phyloP scores from a whole-genome alignment of 2,797 vertebrate genomes.

The Leucoraja ocellata region DNA sequence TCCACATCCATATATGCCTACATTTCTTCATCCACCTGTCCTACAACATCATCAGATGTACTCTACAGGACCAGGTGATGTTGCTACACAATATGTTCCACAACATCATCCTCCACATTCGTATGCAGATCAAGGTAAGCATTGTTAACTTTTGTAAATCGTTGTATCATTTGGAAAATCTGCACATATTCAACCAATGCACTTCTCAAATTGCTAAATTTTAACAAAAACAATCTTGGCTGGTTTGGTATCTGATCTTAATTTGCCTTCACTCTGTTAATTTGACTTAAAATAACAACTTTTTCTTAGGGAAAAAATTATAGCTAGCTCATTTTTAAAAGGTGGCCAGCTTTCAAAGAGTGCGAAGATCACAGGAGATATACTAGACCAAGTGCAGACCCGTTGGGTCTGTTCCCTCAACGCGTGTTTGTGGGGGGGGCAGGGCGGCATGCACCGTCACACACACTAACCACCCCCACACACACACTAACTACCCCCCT shows the following conservation, averaged over 20 bases:
- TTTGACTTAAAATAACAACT: background rate
- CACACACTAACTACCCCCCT: too few relatives aligned
- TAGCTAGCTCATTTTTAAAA: background rate
- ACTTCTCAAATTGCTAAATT: background rate
- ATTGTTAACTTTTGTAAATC: background rate
- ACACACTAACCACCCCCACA: too few relatives aligned
- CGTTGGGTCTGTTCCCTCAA: too few relatives aligned
- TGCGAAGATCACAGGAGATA: background rate
- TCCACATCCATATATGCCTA: slow-evolving; percentile 80
- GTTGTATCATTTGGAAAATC: background rate
- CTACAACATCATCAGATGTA: slow-evolving; percentile 83
- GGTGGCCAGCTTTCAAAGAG: background rate
- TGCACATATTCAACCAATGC: background rate
- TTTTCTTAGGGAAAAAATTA: background rate
- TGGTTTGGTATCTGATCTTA: background rate
- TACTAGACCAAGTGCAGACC: too few relatives aligned
- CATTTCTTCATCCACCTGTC: slow-evolving; percentile 89
- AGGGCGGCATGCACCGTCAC: too few relatives aligned
- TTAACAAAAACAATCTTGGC: background rate
- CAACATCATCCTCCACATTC: slow-evolving; percentile 89
- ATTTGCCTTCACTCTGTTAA: background rate
- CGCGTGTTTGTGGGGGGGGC: too few relatives aligned
- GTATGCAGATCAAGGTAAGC: slow-evolving; percentile 87
- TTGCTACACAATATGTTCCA: slow-evolving; percentile 83
- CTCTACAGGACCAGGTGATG: slow-evolving; percentile 80